phyloP scores from a whole-genome alignment of 2,888 invertebrate genomes.

The Nymphalis urticae region DNA sequence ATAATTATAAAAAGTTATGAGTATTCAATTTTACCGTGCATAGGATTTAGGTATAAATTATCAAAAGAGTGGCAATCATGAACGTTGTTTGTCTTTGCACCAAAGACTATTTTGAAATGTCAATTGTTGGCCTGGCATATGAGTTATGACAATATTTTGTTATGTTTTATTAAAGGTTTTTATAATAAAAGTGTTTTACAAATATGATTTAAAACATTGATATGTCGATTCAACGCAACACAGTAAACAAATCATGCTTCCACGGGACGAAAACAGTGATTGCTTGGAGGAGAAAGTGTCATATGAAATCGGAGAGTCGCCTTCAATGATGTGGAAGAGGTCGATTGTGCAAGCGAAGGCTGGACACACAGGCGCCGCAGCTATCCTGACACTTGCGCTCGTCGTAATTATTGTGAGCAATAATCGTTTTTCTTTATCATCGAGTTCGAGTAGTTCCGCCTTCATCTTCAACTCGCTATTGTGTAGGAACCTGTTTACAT shows the following conservation, averaged over 20 bases:
- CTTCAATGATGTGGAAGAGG: slow-evolving; percentile 81
- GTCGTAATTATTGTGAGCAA: slow-evolving; percentile 57
- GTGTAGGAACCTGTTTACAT: slow-evolving; percentile 17
- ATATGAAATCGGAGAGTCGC: slow-evolving; percentile 74
- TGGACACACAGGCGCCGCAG: slow-evolving; percentile 50
- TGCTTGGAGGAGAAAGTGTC: slow-evolving; percentile 76
- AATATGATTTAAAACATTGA: slow-evolving; percentile 47
- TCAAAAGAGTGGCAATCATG: too few relatives aligned
- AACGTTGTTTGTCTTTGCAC: not conserved
- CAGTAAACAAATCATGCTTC: slow-evolving; percentile 50
- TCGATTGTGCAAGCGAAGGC: slow-evolving; percentile 76
- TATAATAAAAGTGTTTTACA: slow-evolving; percentile 25
- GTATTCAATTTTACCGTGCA: too few relatives aligned
- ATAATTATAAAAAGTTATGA: too few relatives aligned
- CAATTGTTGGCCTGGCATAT: slow-evolving; percentile 26
- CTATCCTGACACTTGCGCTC: slow-evolving; percentile 55
- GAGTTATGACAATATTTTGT: slow-evolving; percentile 32
- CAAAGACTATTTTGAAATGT: slow-evolving; percentile 1
- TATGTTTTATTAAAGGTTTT: slow-evolving; percentile 26
- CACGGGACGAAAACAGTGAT: slow-evolving; percentile 50
- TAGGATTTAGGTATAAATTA: too few relatives aligned
- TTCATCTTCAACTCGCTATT: not conserved
- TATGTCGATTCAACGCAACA: slow-evolving; percentile 50
- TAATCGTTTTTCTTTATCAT: slow-evolving; percentile 3
- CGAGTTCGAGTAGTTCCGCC: not conserved